Percentiles rank a stretch among this genome's conserved stretches.
phyloP scores from a whole-genome alignment of 2,797 vertebrate genomes.

The Oreortyx pictus region DNA sequence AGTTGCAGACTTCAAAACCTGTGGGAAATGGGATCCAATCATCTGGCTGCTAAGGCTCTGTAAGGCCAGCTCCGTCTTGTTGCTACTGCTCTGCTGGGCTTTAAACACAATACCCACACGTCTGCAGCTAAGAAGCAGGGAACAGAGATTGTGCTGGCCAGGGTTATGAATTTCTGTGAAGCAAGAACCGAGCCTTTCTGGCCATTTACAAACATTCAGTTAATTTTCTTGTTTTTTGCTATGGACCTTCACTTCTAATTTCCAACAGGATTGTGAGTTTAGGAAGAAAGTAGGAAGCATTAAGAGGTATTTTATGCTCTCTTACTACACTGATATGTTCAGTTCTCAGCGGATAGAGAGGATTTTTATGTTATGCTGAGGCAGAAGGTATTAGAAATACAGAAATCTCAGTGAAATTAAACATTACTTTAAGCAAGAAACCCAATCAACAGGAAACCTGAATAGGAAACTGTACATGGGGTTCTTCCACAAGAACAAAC shows the following conservation, averaged over 20 bases:
- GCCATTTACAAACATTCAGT: neutral
- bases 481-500: neutral
- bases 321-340: neutral
- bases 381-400: neutral
- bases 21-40: constrained; percentile 68
- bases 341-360: neutral
- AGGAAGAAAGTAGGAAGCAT: neutral
- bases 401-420: constrained; percentile 2
- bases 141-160: constrained; percentile 50
- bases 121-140: constrained; percentile 23
- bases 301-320: neutral
- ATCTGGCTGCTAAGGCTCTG: constrained; percentile 46
- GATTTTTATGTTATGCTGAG: neutral
- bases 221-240: neutral
- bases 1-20: constrained; percentile 58
- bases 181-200: neutral
- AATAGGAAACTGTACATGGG: neutral
- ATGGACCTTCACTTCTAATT: neutral
- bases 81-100: constrained; percentile 73
- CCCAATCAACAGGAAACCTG: neutral
- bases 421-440: neutral
- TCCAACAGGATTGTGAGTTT: neutral
- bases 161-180: constrained; percentile 35
- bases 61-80: constrained; percentile 75
- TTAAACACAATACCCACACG: constrained; percentile 60